Conservation (phyloP, 2,888 invertebrate species). For the Epinotia brunnichana region DNA sequence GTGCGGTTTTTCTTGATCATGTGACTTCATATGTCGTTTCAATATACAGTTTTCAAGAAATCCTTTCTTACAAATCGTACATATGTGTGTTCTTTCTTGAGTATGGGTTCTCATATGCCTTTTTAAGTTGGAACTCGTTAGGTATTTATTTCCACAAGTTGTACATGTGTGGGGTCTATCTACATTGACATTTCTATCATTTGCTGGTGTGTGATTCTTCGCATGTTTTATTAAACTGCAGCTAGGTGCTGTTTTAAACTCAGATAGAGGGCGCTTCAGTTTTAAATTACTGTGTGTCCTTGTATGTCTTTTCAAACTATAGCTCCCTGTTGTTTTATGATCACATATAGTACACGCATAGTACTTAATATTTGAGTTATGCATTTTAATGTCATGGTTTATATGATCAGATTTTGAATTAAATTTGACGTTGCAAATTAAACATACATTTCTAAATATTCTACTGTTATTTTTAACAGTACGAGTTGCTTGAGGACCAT, state of each 20-base stretch:
- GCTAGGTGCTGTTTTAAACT: neutral
- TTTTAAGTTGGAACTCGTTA: conserved; percentile 9
- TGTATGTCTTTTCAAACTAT: neutral
- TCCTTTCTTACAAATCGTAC: conserved; percentile 31
- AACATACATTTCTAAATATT: conserved; percentile 4
- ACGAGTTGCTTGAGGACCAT: neutral
- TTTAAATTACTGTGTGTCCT: neutral
- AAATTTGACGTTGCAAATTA: conserved; percentile 15
- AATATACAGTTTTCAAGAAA: neutral
- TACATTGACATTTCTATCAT: neutral
- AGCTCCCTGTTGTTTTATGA: neutral
- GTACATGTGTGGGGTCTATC: conserved; percentile 25
- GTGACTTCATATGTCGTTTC: neutral
- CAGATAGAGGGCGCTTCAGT: neutral
- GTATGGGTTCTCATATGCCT: conserved; percentile 45
- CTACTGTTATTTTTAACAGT: neutral
- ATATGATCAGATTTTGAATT: conserved; percentile 1
- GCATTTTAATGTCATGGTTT: conserved; percentile 24
- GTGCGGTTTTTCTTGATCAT: neutral
- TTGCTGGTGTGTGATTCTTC: neutral
- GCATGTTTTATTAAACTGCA: neutral
- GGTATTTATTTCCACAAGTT: conserved; percentile 38
- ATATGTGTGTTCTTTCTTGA: conserved; percentile 44
- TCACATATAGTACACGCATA: conserved; percentile 14
- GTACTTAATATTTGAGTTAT: conserved; percentile 16